A percentile compares a stretch with the other conserved stretches of the same genome.
These are phyloP conservation scores for Orthochromis indermauri DNA, from an alignment of 2,113 vertebrate genomes.

Conservation along the genomic window DNA sequence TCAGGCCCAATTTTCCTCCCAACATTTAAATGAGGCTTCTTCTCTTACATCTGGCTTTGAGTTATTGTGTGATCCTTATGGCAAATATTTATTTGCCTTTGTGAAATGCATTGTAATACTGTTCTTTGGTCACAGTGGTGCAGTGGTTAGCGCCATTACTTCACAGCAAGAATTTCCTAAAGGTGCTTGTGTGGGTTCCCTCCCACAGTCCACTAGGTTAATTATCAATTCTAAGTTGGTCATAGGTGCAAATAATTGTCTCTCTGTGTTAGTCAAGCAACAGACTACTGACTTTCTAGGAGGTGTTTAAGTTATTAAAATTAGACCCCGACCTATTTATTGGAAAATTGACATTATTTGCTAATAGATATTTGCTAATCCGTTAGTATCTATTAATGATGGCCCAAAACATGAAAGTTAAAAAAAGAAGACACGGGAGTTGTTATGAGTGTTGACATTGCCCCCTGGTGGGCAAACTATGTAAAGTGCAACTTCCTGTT, in stretches of 20 bases:
- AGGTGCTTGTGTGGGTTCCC: background rate
- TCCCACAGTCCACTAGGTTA: background rate
- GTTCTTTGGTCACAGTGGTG: background rate
- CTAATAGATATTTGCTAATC: background rate
- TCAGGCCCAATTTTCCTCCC: background rate
- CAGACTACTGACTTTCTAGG: background rate
- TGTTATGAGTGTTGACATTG: background rate
- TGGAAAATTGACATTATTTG: accelerated
- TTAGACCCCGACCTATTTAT: accelerated
- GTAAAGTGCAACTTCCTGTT: background rate
- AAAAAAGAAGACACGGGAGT: background rate
- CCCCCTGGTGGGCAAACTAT: background rate
- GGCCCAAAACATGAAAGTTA: background rate
- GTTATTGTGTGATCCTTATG: background rate
- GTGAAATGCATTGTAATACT: background rate
- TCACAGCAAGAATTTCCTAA: background rate
- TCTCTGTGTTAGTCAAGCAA: background rate
- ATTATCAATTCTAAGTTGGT: background rate
- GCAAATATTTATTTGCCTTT: background rate
- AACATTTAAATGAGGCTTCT: conserved; percentile 1
- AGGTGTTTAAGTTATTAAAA: background rate
- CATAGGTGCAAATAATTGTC: background rate
- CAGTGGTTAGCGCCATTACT: background rate
- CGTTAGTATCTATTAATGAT: background rate
- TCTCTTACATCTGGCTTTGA: background rate